phyloP scores from a whole-genome alignment of 2,113 vertebrate species.

The Capreolus pygargus region DNA sequence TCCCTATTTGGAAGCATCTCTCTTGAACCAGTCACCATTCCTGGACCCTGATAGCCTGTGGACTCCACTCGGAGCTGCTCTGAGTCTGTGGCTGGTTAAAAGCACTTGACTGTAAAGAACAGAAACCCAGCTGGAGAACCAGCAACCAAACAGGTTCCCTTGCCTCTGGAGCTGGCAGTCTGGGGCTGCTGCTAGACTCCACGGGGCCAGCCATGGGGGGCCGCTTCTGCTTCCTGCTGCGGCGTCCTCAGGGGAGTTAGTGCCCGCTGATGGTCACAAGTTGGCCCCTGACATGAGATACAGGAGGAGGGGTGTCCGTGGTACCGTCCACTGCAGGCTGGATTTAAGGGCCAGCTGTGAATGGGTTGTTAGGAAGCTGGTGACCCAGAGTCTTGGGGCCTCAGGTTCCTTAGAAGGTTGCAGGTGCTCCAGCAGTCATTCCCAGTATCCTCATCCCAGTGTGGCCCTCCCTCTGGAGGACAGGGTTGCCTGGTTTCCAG shows the following conservation, averaged over 20 bases:
- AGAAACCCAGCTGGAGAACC: background rate
- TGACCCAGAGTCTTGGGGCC: background rate
- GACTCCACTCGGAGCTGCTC: background rate
- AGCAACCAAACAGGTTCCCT: background rate
- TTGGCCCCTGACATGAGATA: no score
- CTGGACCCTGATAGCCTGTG: background rate
- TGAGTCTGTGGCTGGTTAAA: background rate
- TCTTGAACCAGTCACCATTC: background rate
- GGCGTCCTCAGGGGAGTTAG: no score
- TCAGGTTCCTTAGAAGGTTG: background rate
- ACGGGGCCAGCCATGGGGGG: rapidly evolving
- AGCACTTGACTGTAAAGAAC: rapidly evolving
- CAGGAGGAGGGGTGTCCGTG: no score
- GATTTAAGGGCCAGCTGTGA: background rate
- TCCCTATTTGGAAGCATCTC: background rate
- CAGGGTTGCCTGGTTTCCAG: rapidly evolving
- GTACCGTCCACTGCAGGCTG: background rate
- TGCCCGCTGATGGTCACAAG: background rate
- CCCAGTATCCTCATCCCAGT: background rate
- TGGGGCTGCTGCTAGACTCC: background rate
- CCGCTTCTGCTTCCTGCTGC: background rate
- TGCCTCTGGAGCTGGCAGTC: rapidly evolving
- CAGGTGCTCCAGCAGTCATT: no score
- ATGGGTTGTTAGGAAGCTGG: background rate
- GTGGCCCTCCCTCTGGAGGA: background rate